A percentile compares a stretch with the other conserved stretches of the same genome.
These are phyloP conservation scores for Rana temporaria DNA, from an alignment of 2,113 vertebrate species.

Conservation along the genomic window DNA sequence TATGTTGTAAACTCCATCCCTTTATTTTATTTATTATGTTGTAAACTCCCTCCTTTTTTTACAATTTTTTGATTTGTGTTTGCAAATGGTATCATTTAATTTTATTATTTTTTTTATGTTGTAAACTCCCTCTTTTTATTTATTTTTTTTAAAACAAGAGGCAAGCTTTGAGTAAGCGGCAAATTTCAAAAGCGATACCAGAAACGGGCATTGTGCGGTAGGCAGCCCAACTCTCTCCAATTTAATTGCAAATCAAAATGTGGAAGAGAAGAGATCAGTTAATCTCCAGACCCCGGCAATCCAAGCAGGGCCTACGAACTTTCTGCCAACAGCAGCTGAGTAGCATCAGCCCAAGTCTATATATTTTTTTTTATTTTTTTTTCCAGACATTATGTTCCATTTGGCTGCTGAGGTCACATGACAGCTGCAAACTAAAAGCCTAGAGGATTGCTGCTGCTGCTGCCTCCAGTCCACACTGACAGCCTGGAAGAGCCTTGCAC, in stretches of 20 bases:
- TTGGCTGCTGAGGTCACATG: constrained; percentile 76
- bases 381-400: constrained; percentile 70
- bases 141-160: no score
- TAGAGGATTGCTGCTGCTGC: constrained; percentile 72
- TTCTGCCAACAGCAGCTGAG: constrained; percentile 76
- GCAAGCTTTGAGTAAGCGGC: neutral
- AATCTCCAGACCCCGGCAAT: neutral
- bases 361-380: constrained; percentile 42
- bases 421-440: constrained; percentile 79
- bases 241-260: constrained; percentile 6
- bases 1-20: no score
- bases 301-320: constrained; percentile 63
- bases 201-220: neutral
- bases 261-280: neutral
- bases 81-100: no score
- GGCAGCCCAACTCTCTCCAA: constrained; percentile 59
- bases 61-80: no score
- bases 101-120: no score
- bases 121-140: no score
- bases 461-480: constrained; percentile 75
- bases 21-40: no score
- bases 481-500: constrained; percentile 73
- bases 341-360: constrained; percentile 65
- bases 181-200: neutral
- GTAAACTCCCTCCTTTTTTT: no score